These are phyloP conservation scores for Macaria notata DNA, from an alignment of 2,888 invertebrate species.

Conservation along the genomic window DNA sequence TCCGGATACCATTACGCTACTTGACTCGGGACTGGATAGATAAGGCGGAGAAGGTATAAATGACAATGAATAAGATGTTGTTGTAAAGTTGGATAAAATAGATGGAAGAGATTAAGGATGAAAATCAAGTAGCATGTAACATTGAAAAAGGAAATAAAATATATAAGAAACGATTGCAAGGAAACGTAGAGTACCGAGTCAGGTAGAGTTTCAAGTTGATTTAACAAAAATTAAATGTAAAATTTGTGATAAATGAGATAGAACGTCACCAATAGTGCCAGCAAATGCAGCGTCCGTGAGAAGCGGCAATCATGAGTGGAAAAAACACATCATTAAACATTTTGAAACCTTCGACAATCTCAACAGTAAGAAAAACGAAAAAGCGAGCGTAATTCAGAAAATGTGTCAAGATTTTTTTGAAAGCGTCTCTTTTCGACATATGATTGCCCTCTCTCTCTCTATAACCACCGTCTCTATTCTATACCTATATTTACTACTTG, in stretches of 20 bases:
- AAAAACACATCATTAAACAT: constrained; percentile 78
- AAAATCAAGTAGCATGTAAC: neutral
- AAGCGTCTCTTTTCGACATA: constrained; percentile 77
- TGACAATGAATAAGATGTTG: neutral
- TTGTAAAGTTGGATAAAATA: constrained; percentile 2
- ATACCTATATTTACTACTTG: constrained; percentile 70
- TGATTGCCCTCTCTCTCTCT: constrained; percentile 76
- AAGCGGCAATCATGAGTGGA: constrained; percentile 82
- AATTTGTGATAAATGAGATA: constrained; percentile 44
- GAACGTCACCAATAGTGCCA: constrained; percentile 77
- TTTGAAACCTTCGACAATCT: constrained; percentile 42
- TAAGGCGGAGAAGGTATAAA: neutral
- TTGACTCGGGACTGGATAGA: constrained; percentile 76
- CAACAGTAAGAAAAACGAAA: constrained; percentile 50
- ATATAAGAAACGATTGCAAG: neutral
- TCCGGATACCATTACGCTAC: constrained; percentile 81
- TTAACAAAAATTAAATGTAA: constrained; percentile 32
- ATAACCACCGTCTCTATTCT: constrained; percentile 46
- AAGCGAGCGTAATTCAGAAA: constrained; percentile 84
- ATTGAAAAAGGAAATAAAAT: neutral
- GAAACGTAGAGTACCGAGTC: constrained; percentile 47
- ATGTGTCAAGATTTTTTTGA: constrained; percentile 86
- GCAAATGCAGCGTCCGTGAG: constrained; percentile 76
- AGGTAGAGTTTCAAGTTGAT: constrained; percentile 61
- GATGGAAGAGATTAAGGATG: neutral